Evolutionary conservation across 1,140 invertebrate species (phyloP).

Genomic region (Tetramorium parvispinum): DNA sequence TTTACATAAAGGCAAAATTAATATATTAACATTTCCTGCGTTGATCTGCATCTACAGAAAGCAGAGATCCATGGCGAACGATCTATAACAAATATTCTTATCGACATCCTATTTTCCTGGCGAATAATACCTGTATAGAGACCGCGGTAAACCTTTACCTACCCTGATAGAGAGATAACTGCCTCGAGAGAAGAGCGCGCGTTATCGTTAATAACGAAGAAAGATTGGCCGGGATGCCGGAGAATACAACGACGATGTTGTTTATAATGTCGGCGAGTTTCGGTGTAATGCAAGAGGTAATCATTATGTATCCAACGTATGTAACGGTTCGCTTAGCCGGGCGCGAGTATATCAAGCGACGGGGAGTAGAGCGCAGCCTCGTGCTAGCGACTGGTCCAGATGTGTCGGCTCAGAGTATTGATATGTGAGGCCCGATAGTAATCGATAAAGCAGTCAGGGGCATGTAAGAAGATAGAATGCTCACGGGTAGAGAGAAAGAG

Average conservation of each 20-base stretch:
- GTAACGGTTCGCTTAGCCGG: slow-evolving; percentile 67
- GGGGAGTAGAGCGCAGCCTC: slow-evolving; percentile 43
- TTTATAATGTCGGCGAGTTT: slow-evolving; percentile 52
- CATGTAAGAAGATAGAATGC: slow-evolving; percentile 41
- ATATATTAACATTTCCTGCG: background rate
- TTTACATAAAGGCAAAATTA: background rate
- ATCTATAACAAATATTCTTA: slow-evolving; percentile 55
- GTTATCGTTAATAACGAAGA: slow-evolving; percentile 58
- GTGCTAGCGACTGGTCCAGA: slow-evolving; percentile 64
- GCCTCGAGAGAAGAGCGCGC: slow-evolving; percentile 25
- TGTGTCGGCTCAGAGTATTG: slow-evolving; percentile 58
- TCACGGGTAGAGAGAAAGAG: background rate
- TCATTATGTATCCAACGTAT: slow-evolving; percentile 50
- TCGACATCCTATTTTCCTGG: slow-evolving; percentile 40
- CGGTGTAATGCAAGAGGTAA: slow-evolving; percentile 53
- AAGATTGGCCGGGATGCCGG: slow-evolving; percentile 16
- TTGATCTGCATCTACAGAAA: slow-evolving; percentile 11
- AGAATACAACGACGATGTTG: slow-evolving; percentile 30
- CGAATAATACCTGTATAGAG: slow-evolving; percentile 17
- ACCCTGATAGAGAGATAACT: slow-evolving; percentile 57
- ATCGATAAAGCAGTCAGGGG: slow-evolving; percentile 67
- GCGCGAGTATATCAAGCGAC: slow-evolving; percentile 60
- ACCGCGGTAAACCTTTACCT: slow-evolving; percentile 2
- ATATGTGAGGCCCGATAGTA: slow-evolving; percentile 59
- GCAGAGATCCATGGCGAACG: background rate